Evolutionary conservation across 2,113 vertebrate genomes (phyloP), one percentile per base, ranked within the genome.

Genomic region (Harpagus bidentatus): DNA sequence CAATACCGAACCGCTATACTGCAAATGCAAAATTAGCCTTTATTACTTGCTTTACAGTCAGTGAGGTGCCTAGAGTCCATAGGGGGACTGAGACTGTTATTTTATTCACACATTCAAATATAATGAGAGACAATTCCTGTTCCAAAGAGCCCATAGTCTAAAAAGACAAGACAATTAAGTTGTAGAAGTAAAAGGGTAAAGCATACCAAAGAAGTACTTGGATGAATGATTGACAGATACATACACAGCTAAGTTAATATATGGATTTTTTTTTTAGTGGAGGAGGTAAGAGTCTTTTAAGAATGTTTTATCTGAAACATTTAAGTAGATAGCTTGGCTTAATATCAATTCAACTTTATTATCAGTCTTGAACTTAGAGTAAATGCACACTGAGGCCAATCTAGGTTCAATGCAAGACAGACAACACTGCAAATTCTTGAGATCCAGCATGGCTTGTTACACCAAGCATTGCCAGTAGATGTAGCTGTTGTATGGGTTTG

Each of bases 401-500:
- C 8, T 26, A 23, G 31, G 36, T 45, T 82, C 53, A 55, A 0
- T 65, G 18, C 13, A 52, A 47, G 50, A 66, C 28, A 66, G 25
- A n/a, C 86, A 67, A 63, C 19, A 10, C 48, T 48, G 38, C 78
- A n/a, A 14, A 26, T 73, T 62, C 13, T 23, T 4, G 38, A 71
- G 50, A 4, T 36, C 34, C 77, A 11, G 28, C 18, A 1, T 7
- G n/a, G 11, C 52, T 42, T 59, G 61, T 86, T 69, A 86, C 32
- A 61, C 86, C 53, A 31, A 10, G 3, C 70, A 28, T 34, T 31
- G 76, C 97, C 98, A 95, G 94, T 87, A 77, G 92, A 91, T 97
- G 98, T 96, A 90, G 97, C 97, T 98, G 92, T 98, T 97, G 96
- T 36, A 55, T 61, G 86, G 43, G 22, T 63, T 42, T 92, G 43